A percentile compares a stretch with the other conserved stretches of the same genome.
phyloP scores from a whole-genome alignment of 1,140 invertebrate species.

The Drosophila aff. region DNA sequence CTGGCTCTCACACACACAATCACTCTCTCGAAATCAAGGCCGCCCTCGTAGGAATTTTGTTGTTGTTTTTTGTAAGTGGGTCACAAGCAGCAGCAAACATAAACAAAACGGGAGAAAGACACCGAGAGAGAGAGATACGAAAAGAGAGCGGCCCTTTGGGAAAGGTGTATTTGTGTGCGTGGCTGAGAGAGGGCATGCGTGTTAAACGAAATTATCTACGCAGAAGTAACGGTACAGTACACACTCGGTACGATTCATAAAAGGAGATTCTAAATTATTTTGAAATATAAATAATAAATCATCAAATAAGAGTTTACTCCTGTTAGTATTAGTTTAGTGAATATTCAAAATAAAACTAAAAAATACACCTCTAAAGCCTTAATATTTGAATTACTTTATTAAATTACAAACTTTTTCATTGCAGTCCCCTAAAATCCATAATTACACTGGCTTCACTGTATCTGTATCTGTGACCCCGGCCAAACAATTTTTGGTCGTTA shows the following conservation, averaged over 20 bases:
- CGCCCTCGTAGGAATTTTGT: conserved; percentile 20
- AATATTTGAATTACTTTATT: background rate
- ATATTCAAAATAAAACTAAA: background rate
- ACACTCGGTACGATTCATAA: background rate
- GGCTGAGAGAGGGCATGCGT: conserved; percentile 65
- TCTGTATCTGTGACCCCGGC: conserved; percentile 26
- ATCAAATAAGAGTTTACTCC: rapidly evolving
- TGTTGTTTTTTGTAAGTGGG: conserved; percentile 55
- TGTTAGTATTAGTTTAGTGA: too few species aligned
- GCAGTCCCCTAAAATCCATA: background rate
- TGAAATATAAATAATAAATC: background rate
- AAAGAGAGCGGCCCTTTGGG: conserved; percentile 19
- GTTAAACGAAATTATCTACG: conserved; percentile 57
- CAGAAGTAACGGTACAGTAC: conserved; percentile 51
- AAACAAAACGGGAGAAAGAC: conserved; percentile 53
- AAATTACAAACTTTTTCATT: too few species aligned
- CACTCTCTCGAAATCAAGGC: conserved; percentile 36
- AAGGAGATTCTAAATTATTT: background rate
- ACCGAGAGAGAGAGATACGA: conserved; percentile 9
- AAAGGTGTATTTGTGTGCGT: conserved; percentile 18
- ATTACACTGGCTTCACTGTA: conserved; percentile 1
- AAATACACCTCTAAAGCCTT: background rate
- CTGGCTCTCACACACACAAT: background rate
- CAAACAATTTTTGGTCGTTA: conserved; percentile 73
- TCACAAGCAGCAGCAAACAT: conserved; percentile 67